Evolutionary conservation across 2,113 vertebrate genomes (phyloP), one percentile per base, ranked within the genome.

Genomic region (Sigmodon hispidus): DNA sequence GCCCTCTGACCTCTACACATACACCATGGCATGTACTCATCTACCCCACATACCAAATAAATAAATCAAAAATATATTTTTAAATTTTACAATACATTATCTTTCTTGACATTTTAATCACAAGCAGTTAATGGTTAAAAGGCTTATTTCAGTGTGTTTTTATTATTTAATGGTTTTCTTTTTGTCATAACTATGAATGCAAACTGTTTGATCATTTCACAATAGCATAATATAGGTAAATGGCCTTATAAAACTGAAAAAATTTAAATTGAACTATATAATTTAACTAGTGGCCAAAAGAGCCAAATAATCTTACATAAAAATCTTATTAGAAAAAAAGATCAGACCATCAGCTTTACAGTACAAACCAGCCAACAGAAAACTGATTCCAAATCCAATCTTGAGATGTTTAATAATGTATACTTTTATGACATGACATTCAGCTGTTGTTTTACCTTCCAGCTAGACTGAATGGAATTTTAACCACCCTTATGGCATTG

Each of bases 321-420:
- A 84, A 97, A 98, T 94, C 87, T 96, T 75, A 96, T 13, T 87
- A 91, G 84, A 77, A 92, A 84, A 73, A 93, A 94, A 94, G 69
- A 87, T n/a, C 15, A 96, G 69, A 80, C 87, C 91, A 89, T 96
- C 69, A 94, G 77, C 63, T 97, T 97, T 96, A 97, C 57, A 76
- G 70, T 90, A 96, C 70, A 97, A 95, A 94, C 96, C 87, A 96
- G 40, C 72, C 95, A 97, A 95, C n/a, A 96, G 92, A 89, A 97
- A 98, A 96, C 73, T 52, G 87, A 94, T 94, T 93, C 96, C 94
- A 97, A 95, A 97, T 97, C 19, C 76, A 97, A 98, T 92, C 96
- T 80, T 96, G 52, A 73, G 85, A 50, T 72, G 67, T 92, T 97
- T 98, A 98, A 98, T 97, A 86, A 93, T 90, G 87, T 80, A 5